Base-by-base conservation (phyloP, 2,797 vertebrate genomes). In the Xerus rutilus region DNA sequence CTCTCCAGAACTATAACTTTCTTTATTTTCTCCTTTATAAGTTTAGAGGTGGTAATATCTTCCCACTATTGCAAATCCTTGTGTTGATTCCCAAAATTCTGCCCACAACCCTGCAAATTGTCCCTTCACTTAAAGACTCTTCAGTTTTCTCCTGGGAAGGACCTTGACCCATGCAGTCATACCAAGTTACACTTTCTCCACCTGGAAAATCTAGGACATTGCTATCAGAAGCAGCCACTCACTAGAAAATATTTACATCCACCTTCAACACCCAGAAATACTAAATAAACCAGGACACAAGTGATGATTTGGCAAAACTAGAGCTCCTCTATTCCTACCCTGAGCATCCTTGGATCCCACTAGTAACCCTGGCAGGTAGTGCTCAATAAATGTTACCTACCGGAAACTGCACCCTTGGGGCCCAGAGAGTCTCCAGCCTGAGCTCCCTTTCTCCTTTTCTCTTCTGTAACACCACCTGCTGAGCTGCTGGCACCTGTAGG, bases 401-500 rank as follows among this genome's bases (percentile, higher is more conserved):
- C 32, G 20, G 43, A 74, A 25, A 49, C 57, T 76, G 76, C 45
- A 43, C 54, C 28, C 62, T 65, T 43, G 35, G 69, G 49, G 54
- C 28, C 18, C 17, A n/a, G 23, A 21, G 30, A 92, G 14, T 57
- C 54, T 92, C 20, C 47, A 32, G 65, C 54, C 35, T 35, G n/a
- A 62, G 77, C 47, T 62, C 8, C 79, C 32, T 64, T 39, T 17
- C 32, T n/a, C 39, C 72, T 35, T 2, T 35, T 28, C 47, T 54
- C 35, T 57, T n/a, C 78, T 13, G 32, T 14, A 21, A 76, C 18
- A 74, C 67, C 91, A 88, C 92, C 70, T 87, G 93, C 96, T 49
- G 79, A 76, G 69, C 78, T 45, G 85, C 43, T 83, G 86, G 97
- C 79, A 97, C 96, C 93, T 95, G 97, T 88, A 65, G 45, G 72